These are phyloP conservation scores for Balanococcus diminutus DNA, from an alignment of 2,888 invertebrate species.

Conservation along the genomic window DNA sequence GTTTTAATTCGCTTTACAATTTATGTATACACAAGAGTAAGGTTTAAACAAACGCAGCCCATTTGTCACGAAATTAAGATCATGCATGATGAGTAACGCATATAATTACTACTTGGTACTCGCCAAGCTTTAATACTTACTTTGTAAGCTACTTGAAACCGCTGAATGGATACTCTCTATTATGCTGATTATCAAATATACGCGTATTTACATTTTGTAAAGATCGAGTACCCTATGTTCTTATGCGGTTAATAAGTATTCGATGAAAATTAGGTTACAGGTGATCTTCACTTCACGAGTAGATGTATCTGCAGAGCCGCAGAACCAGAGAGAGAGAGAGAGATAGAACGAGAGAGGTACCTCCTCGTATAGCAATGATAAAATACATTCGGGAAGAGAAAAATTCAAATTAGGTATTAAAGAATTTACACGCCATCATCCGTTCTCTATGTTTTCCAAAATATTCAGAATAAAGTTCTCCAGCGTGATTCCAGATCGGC, in stretches of 20 bases:
- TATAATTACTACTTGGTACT: not conserved
- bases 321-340: too few relatives aligned
- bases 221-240: not conserved
- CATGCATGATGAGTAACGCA: constrained; percentile 30
- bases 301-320: not conserved
- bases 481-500: constrained; percentile 11
- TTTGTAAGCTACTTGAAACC: constrained; percentile 1
- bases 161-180: not conserved
- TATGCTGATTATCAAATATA: constrained; percentile 18
- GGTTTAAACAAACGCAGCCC: not conserved
- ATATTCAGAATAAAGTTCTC: constrained; percentile 26
- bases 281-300: not conserved
- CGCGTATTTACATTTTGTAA: constrained; percentile 6
- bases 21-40: not conserved
- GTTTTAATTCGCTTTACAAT: constrained; percentile 16
- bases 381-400: not conserved
- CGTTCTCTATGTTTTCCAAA: constrained; percentile 33
- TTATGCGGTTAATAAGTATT: not conserved
- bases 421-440: constrained; percentile 15
- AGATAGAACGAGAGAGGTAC: too few relatives aligned
- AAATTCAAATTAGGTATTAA: not conserved
- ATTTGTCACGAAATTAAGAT: constrained; percentile 43
- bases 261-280: constrained; percentile 12
- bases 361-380: not conserved
- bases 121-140: not conserved